phyloP scores from a whole-genome alignment of 2,113 vertebrate species.

The Sterna hirundo region DNA sequence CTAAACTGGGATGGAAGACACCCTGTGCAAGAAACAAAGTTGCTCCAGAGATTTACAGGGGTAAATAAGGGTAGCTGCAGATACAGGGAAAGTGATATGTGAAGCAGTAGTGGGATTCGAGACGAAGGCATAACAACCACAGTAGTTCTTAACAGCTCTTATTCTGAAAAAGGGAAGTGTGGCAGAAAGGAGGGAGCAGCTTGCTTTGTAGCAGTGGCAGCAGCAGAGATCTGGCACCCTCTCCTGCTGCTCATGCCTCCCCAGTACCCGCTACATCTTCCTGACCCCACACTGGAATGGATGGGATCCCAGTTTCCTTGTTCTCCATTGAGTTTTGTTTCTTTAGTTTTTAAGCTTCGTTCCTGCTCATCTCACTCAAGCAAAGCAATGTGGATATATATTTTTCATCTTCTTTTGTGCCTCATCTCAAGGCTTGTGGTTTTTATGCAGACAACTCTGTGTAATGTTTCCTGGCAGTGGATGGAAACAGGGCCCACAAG shows the following conservation, averaged over 20 bases:
- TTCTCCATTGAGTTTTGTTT: background rate
- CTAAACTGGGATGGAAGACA: background rate
- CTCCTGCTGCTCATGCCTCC: background rate
- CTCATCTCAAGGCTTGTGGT: background rate
- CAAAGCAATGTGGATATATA: background rate
- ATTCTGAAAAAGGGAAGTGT: background rate
- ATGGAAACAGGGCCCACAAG: background rate
- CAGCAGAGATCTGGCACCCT: background rate
- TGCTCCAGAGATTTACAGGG: background rate
- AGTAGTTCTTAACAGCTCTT: background rate
- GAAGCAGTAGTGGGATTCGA: background rate
- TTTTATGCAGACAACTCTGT: background rate
- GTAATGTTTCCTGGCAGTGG: background rate
- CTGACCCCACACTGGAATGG: background rate
- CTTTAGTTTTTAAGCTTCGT: background rate
- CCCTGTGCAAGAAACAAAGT: background rate
- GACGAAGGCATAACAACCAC: background rate
- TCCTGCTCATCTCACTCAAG: background rate
- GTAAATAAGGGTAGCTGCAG: background rate
- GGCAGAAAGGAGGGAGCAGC: background rate
- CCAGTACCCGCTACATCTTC: background rate
- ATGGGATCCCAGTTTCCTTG: background rate
- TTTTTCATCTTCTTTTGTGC: background rate
- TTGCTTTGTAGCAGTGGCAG: background rate
- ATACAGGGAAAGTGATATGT: background rate